Base-by-base conservation (phyloP, 1,140 invertebrate genomes). In the Leptopilina boulardi region DNA sequence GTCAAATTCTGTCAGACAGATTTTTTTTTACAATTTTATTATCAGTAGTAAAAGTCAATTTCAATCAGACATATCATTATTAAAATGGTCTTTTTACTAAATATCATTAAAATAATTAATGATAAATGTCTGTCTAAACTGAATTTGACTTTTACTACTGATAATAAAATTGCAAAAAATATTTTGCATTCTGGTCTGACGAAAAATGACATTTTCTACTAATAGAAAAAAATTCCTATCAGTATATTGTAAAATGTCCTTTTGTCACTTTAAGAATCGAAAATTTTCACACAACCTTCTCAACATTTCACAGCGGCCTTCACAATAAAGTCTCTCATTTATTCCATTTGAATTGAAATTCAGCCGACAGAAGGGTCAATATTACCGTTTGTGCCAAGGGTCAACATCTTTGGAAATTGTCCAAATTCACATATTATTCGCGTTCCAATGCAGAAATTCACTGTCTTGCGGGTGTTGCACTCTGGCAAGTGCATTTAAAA, bases 311-410 rank as follows among this genome's bases (percentile, higher is more conserved):
- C 59, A 42, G 42, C 47, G 51, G 56, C 23, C 42, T 54, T 26
- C 66, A 70, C 26, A 66, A 51, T 72, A 41, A 59, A 23, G 19
- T 21, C 72, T 66, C 70, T 26, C 41, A 66, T 41, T 77, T 77
- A 74, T 74, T 77, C 54, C 56, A 47, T 30, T 13, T 13, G 59
- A 77, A 73, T 77, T 77, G 59, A 74, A 51, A 77, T 77, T 77
- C 72, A 77, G 30, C 41, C 51, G 38, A 77, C 34, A 34, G 41
- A 38, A 47, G 38, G 66, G 71, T 70, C 76, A 66, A 73, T 77
- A 77, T 77, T 73, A 73, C 54, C 71, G 71, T 54, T 73, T 21
- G 51, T 70, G 59, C 47, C 41, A 66, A 66, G 59, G 59, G 59
- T 66, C 59, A 66, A 66, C 26, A 66, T 66, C 5, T 34, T 66